These are phyloP conservation scores for Hydriomena furcata DNA, from an alignment of 2,888 invertebrate species.

Conservation along the genomic window DNA sequence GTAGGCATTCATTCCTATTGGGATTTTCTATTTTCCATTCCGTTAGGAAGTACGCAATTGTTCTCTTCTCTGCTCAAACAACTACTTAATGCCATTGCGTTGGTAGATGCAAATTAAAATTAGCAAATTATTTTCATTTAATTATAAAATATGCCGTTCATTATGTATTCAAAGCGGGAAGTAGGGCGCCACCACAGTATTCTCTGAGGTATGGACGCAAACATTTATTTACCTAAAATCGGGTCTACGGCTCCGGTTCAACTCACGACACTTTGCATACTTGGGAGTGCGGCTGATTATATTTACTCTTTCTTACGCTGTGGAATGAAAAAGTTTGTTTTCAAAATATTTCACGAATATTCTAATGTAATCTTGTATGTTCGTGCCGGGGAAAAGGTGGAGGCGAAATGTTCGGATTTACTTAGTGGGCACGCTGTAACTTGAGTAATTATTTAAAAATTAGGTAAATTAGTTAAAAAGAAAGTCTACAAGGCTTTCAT, in stretches of 20 bases:
- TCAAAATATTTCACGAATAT: conserved; percentile 31
- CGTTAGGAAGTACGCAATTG: background rate
- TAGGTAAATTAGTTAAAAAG: conserved; percentile 27
- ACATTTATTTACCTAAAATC: conserved; percentile 62
- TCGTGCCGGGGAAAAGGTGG: conserved; percentile 20
- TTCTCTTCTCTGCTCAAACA: too few relatives aligned
- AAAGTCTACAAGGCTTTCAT: conserved; percentile 7
- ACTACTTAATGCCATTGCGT: background rate
- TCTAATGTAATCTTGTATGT: conserved; percentile 31
- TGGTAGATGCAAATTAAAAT: background rate
- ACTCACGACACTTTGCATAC: conserved; percentile 45
- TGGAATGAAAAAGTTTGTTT: conserved; percentile 32
- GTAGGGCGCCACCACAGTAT: conserved; percentile 42
- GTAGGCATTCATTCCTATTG: conserved; percentile 11
- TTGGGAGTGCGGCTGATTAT: conserved; percentile 33
- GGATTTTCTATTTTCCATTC: conserved; percentile 10
- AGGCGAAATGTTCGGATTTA: conserved; percentile 29
- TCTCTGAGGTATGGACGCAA: conserved; percentile 49
- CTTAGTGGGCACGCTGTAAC: conserved; percentile 28
- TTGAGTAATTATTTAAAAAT: conserved; percentile 34
- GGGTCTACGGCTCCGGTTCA: conserved; percentile 50
- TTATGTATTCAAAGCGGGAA: conserved; percentile 59
- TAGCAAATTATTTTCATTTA: conserved; percentile 38
- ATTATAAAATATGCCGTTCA: conserved; percentile 58
- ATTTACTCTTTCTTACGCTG: conserved; percentile 32